Evolutionary conservation across 1,140 invertebrate genomes (phyloP).

Genomic region (Orchestia grillus): DNA sequence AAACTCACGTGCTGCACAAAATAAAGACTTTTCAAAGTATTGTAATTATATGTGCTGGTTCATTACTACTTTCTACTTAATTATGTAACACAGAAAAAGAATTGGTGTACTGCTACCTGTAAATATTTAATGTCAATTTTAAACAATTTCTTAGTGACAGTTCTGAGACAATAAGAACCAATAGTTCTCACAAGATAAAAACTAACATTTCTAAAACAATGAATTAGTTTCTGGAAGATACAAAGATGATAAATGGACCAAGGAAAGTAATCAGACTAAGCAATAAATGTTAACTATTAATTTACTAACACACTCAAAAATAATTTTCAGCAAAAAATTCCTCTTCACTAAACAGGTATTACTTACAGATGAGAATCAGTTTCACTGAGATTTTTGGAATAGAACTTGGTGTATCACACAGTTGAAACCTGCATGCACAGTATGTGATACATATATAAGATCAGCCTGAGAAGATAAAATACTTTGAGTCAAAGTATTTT

Average conservation of each 20-base stretch:
- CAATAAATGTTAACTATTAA: neutral
- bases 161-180: too few relatives aligned
- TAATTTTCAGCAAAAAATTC: neutral
- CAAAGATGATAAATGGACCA: neutral
- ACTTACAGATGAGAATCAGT: too few relatives aligned
- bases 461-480: too few relatives aligned
- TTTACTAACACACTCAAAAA: neutral
- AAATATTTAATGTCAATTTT: too few relatives aligned
- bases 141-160: too few relatives aligned
- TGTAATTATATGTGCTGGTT: neutral
- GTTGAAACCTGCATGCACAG: too few relatives aligned
- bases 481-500: too few relatives aligned
- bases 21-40: neutral
- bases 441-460: too few relatives aligned
- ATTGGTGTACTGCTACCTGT: neutral
- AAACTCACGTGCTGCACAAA: slow-evolving; percentile 39
- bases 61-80: neutral
- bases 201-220: too few relatives aligned
- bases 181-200: too few relatives aligned
- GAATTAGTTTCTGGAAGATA: neutral
- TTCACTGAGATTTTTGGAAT: too few relatives aligned
- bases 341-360: neutral
- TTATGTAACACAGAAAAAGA: neutral
- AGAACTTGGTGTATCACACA: too few relatives aligned
- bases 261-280: neutral